phyloP scores from a whole-genome alignment of 2,113 vertebrate genomes.

The Nerophis lumbriciformis region DNA sequence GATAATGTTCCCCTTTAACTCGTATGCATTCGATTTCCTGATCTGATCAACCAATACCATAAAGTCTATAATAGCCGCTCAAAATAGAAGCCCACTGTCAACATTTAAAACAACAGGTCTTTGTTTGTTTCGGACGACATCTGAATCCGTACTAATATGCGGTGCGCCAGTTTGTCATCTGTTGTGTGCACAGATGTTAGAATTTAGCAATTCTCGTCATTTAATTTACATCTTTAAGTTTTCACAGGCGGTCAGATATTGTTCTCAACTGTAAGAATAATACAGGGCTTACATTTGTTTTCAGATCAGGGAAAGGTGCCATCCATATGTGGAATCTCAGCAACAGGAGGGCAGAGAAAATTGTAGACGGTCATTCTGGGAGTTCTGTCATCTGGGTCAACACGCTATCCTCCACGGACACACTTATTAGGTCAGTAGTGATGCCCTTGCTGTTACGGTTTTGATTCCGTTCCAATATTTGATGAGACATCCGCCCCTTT shows the following conservation, averaged over 20 bases:
- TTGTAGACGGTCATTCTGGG: slow-evolving; percentile 79
- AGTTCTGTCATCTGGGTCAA: slow-evolving; percentile 80
- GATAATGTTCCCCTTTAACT: too few species aligned
- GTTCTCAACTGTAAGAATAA: not conserved
- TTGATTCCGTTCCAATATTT: not conserved
- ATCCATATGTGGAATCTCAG: slow-evolving; percentile 88
- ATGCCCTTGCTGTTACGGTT: not conserved
- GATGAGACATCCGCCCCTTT: not conserved
- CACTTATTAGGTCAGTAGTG: slow-evolving; percentile 81
- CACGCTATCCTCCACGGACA: slow-evolving; percentile 56
- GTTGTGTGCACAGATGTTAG: too few species aligned
- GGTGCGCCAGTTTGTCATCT: too few species aligned
- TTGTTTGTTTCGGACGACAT: too few species aligned
- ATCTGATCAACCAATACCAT: too few species aligned
- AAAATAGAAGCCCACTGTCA: too few species aligned
- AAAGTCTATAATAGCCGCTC: too few species aligned
- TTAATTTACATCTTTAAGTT: not conserved
- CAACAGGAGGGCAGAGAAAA: slow-evolving; percentile 69
- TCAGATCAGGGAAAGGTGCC: slow-evolving; percentile 80
- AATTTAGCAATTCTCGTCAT: too few species aligned
- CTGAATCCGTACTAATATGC: too few species aligned
- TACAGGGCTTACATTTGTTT: slow-evolving; percentile 8
- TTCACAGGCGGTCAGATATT: not conserved
- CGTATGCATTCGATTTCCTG: too few species aligned
- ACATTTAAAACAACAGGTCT: too few species aligned